Conservation (phyloP, 2,888 invertebrate species). For the Oxyteleia sp. region DNA sequence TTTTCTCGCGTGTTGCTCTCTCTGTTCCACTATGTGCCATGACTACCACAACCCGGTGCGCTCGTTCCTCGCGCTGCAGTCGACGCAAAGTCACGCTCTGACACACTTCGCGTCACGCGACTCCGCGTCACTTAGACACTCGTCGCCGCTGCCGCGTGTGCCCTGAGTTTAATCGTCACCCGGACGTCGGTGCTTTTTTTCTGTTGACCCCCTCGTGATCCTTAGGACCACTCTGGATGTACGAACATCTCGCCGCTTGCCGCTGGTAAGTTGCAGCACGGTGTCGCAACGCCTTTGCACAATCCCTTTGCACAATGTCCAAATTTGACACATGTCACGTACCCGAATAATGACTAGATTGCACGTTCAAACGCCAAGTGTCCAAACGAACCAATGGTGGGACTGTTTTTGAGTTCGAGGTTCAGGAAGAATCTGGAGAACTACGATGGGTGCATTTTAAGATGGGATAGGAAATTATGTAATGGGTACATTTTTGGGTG, state of each 20-base stretch:
- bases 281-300: conserved; percentile 11
- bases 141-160: conserved; percentile 48
- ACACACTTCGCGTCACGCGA: conserved; percentile 65
- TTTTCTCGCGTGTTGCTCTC: conserved; percentile 28
- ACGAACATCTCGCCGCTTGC: neutral
- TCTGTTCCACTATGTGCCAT: conserved; percentile 48
- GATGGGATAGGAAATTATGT: neutral
- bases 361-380: neutral
- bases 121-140: conserved; percentile 36
- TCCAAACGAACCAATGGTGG: neutral
- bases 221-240: neutral
- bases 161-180: neutral
- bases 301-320: conserved; percentile 5
- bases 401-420: neutral
- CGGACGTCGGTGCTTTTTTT: neutral
- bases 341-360: neutral
- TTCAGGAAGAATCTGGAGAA: neutral
- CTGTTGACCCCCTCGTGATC: neutral
- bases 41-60: conserved; percentile 64
- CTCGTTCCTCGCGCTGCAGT: conserved; percentile 68
- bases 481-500: neutral
- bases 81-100: conserved; percentile 70
- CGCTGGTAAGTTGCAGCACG: conserved; percentile 10
- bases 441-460: neutral
- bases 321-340: neutral